Percentiles rank a stretch among this genome's conserved stretches.
Evolutionary conservation across 1,140 invertebrate species (phyloP).

Genomic region (Bombus waltoni): DNA sequence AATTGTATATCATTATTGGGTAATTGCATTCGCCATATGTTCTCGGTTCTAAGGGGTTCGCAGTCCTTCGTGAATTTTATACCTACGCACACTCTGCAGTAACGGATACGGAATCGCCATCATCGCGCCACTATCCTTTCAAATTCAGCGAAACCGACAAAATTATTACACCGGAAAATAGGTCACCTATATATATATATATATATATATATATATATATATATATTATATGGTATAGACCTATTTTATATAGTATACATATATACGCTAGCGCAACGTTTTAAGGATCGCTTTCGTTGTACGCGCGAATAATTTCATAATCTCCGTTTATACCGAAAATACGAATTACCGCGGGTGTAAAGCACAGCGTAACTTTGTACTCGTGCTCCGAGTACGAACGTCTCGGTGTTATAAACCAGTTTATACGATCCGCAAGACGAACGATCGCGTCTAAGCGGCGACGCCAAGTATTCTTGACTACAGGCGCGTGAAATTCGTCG

Average conservation of each 20-base stretch:
- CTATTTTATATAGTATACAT: not conserved
- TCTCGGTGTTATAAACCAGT: no score
- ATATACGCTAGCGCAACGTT: no score
- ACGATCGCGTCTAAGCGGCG: no score
- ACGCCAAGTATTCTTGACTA: not conserved
- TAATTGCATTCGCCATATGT: slow-evolving; percentile 66
- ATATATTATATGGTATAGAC: no score
- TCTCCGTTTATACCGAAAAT: no score
- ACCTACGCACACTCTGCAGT: not conserved
- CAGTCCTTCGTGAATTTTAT: not conserved
- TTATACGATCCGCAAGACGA: no score
- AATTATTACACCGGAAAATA: not conserved
- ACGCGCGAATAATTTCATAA: no score
- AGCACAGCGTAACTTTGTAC: no score
- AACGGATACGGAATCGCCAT: not conserved
- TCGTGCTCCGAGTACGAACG: no score
- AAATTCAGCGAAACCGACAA: slow-evolving; percentile 19
- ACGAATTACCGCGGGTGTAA: no score
- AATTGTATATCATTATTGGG: slow-evolving; percentile 68
- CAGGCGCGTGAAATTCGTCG: not conserved
- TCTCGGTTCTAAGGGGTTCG: slow-evolving; percentile 57
- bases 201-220: no score
- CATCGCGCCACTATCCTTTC: not conserved
- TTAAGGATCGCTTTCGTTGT: no score
- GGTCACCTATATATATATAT: not conserved